A percentile compares a stretch with the other conserved stretches of the same genome.
These are phyloP conservation scores for Strix uralensis DNA, from an alignment of 2,113 vertebrate species.

Conservation along the genomic window DNA sequence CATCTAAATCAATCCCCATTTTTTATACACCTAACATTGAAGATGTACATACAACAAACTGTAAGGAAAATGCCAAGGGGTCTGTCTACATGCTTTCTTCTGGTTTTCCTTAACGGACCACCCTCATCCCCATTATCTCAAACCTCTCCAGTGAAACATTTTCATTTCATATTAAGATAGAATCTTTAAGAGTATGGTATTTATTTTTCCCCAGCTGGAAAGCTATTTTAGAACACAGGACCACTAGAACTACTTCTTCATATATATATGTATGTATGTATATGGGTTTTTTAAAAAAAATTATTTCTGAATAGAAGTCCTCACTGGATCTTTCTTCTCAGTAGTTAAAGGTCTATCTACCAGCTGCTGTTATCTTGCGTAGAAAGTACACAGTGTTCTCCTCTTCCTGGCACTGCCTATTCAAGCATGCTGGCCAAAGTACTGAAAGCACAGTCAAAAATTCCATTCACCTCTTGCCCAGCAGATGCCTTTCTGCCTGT, in stretches of 20 bases:
- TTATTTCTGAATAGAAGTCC: not conserved
- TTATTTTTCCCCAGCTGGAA: not conserved
- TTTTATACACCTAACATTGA: not conserved
- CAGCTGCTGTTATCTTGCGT: not conserved
- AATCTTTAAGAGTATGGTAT: not conserved
- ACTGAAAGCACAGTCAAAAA: constrained; percentile 17
- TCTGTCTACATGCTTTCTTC: not conserved
- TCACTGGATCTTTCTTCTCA: not conserved
- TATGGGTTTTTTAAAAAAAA: too few relatives aligned
- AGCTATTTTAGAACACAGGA: not conserved
- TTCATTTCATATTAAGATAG: not conserved
- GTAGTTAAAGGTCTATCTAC: not conserved
- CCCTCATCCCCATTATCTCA: not conserved
- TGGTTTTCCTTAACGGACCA: not conserved
- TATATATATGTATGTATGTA: too few relatives aligned
- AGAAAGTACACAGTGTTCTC: not conserved
- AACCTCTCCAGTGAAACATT: not conserved
- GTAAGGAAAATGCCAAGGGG: not conserved
- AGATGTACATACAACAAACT: not conserved
- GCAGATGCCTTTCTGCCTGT: constrained; percentile 2
- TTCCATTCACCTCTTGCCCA: constrained; percentile 22
- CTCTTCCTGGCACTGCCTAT: not conserved
- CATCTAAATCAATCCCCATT: not conserved
- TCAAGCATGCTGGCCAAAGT: not conserved
- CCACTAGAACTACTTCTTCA: not conserved